Conservation (phyloP, 2,888 invertebrate genomes). For the Caenorhabditis virilis region DNA sequence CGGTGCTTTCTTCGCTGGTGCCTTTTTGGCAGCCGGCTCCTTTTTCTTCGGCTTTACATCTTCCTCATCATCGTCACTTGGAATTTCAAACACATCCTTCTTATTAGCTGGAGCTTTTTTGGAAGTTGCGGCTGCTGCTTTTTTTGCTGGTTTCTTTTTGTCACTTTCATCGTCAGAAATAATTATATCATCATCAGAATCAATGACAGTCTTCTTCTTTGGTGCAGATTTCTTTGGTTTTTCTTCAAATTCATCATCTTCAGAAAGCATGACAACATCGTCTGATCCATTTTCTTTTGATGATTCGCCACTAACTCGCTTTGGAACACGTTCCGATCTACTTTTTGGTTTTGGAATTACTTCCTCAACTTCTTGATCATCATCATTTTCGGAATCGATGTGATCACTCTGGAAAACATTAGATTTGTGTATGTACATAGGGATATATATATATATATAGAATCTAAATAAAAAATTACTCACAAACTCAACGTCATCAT, state of each 20-base stretch:
- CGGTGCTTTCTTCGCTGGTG: constrained; percentile 14
- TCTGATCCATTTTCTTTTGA: constrained; percentile 39
- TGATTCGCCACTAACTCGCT: constrained; percentile 19
- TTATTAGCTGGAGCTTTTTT: constrained; percentile 1
- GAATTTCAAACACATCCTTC: constrained; percentile 4
- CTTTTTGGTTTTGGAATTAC: constrained; percentile 14
- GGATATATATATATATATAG: no score
- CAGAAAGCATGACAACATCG: constrained; percentile 6
- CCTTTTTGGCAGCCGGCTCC: constrained; percentile 14
- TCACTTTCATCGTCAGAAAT: no score
- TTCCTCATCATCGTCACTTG: constrained; percentile 15
- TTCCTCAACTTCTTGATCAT: constrained; percentile 13
- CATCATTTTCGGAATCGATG: constrained; percentile 4
- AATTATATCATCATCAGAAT: no score
- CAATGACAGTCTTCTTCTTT: neutral
- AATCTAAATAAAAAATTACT: neutral
- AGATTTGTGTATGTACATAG: no score
- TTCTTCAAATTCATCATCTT: neutral
- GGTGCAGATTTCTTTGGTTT: constrained; percentile 1
- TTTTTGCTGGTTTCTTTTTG: constrained; percentile 8
- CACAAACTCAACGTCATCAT: constrained; percentile 13
- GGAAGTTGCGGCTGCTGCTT: no score
- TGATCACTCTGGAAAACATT: constrained; percentile 16
- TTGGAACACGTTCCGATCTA: constrained; percentile 10
- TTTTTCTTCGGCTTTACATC: constrained; percentile 15